Conservation (phyloP, 1,140 invertebrate genomes). For the Branchinecta lindahli region DNA sequence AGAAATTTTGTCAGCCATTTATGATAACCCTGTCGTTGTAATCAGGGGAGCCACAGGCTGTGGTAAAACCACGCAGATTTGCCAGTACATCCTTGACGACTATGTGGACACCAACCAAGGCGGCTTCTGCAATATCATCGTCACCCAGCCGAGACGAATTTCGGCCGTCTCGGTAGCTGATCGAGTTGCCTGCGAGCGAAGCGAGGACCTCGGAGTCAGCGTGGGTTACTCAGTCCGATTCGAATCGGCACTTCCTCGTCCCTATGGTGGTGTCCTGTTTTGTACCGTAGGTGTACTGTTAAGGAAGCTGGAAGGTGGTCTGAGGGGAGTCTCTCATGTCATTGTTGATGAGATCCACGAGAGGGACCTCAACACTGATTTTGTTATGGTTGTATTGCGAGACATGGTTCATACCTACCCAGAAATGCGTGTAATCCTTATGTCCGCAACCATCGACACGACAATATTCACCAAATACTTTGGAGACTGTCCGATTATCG, state of each 20-base stretch:
- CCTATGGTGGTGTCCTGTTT: constrained; percentile 82
- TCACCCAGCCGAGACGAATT: constrained; percentile 86
- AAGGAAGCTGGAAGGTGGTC: constrained; percentile 69
- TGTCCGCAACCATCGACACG: constrained; percentile 94
- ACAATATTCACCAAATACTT: constrained; percentile 82
- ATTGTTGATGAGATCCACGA: constrained; percentile 97
- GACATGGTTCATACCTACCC: constrained; percentile 83
- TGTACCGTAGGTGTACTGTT: constrained; percentile 66
- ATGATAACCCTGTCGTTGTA: constrained; percentile 69
- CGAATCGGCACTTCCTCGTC: constrained; percentile 69
- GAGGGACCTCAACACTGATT: constrained; percentile 89
- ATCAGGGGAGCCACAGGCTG: constrained; percentile 89
- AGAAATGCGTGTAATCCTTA: constrained; percentile 77
- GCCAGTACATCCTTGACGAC: constrained; percentile 91
- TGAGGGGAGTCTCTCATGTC: constrained; percentile 74
- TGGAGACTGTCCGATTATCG: constrained; percentile 61
- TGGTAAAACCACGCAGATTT: constrained; percentile 63
- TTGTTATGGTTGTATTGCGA: constrained; percentile 77
- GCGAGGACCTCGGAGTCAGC: constrained; percentile 58
- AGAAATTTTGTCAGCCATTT: constrained; percentile 63
- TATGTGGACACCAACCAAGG: constrained; percentile 71
- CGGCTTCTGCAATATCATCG: constrained; percentile 66
- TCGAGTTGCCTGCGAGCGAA: constrained; percentile 68
- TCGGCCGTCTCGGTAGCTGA: constrained; percentile 88
- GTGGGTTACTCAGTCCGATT: constrained; percentile 74